These are phyloP conservation scores for Erethizon dorsatum DNA, from an alignment of 2,797 vertebrate species.

Conservation along the genomic window DNA sequence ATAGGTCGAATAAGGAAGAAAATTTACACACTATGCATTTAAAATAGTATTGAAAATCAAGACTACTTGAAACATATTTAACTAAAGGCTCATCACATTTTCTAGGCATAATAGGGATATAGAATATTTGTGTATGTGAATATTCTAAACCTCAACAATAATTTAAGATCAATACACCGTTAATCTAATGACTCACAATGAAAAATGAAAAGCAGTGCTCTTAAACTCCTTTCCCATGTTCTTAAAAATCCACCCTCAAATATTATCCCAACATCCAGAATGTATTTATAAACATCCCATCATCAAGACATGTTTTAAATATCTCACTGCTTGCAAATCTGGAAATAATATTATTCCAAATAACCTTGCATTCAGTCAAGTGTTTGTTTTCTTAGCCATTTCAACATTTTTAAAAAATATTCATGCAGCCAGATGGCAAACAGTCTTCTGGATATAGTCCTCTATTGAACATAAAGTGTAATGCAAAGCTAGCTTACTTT, in stretches of 20 bases:
- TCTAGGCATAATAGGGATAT: neutral
- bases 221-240: neutral
- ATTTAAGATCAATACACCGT: neutral
- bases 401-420: neutral
- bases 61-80: neutral
- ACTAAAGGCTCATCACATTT: neutral
- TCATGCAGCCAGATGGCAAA: neutral
- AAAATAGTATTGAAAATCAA: neutral
- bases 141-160: neutral
- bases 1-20: neutral
- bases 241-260: neutral
- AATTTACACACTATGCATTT: neutral
- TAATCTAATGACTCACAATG: neutral
- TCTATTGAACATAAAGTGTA: neutral
- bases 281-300: neutral
- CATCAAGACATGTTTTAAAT: neutral
- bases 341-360: neutral
- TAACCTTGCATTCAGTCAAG: neutral
- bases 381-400: constrained; percentile 28
- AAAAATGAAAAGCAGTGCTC: neutral
- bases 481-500: neutral
- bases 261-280: constrained; percentile 8
- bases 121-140: neutral
- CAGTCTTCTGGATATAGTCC: neutral
- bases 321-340: constrained; percentile 33